Base-by-base conservation (phyloP, 2,797 vertebrate species). In the Platalea minor region DNA sequence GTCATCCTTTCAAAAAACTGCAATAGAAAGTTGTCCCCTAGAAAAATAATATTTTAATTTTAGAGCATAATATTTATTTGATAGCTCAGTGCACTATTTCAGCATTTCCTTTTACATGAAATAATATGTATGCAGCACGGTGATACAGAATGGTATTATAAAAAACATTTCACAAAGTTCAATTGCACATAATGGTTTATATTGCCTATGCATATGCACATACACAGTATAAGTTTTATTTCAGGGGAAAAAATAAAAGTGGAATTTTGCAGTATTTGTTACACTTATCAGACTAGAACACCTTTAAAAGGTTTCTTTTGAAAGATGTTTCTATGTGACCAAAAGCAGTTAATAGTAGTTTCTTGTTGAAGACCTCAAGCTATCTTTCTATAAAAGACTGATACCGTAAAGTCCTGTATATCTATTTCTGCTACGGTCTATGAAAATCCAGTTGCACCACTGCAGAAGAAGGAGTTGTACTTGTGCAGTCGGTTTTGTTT, bases 231-330 rank as follows among this genome's bases (percentile, higher is more conserved):
- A 77, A 84, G 51, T 17, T 89, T 92, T 61, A 69, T 93, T 95
- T 78, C 51, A 78, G 63, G 29, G 7, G 0, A 19, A 21, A 17
- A 19, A 17, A 31, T 21, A 28, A 29, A 16, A 60, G 31, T 65
- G 21, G 53, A 82, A 93, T 67, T 81, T 78, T 73, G 72, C 53
- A 57, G 85, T 68, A 88, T 94, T 91, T 77, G 29, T 96, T 93
- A 89, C 25, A 85, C 67, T 97, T 95, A 94, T 82, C 84, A 72
- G 94, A 69, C 77, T 90, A n/a, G 51, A 95, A 89, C 86, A 94
- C 83, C 87, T 95, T 96, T 96, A 81, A 83, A 88, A 2, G 15
- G 13, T 74, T 95, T 85, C 60, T 39, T 70, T 79, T 79, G 75
- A 84, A 93, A 85, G 57, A 93, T 75, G 64, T 85, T 80, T 88